Evolutionary conservation across 2,888 invertebrate species (phyloP), one percentile per base, ranked within the genome.

Genomic region (Metallyticus violacea): DNA sequence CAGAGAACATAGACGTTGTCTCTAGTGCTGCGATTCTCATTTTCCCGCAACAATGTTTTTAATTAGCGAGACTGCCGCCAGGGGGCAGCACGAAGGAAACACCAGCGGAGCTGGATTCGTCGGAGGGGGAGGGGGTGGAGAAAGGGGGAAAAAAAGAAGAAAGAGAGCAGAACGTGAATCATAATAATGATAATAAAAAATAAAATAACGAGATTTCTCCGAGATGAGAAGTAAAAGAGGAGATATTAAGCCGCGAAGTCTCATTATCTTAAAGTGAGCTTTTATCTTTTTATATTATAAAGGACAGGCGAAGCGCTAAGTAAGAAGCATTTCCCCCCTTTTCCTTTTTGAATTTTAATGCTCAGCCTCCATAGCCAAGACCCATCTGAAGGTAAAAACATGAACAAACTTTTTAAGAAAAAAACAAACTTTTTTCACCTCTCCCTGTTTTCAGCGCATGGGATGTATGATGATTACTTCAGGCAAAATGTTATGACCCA

Each of bases 21-120:
- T 77, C 83, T 29, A 22, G 77, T n/a, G 76, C 77, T 25, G 77
- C 77, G 83, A 83, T 83, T 86, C 82, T 82, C 86, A 82, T 82
- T 82, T 82, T 22, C 91, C 91, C 91, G 90, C 91, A 91, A 91
- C 91, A 91, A 91, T 91, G 91, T 91, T 91, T 91, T 92, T 91
- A 92, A 91, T 91, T 91, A 91, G 91, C 90, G 91, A 90, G 91
- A 91, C 91, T 86, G 85, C 88, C 91, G 89, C 90, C 91, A 89
- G 89, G 91, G 91, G 91, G 91, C 85, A 81, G 81, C 62, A 30
- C 83, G 81, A 29, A 78, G 85, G 76, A 79, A 80, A 82, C 81
- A 79, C 40, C 84, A 86, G 84, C 85, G 77, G 77, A 78, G 78
- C 85, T 85, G 88, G 83, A 81, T 84, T 85, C 79, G 85, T 87